Percentiles rank a stretch among this genome's conserved stretches.
phyloP scores from a whole-genome alignment of 2,888 invertebrate species.

The Meiosimyza platycephala region DNA sequence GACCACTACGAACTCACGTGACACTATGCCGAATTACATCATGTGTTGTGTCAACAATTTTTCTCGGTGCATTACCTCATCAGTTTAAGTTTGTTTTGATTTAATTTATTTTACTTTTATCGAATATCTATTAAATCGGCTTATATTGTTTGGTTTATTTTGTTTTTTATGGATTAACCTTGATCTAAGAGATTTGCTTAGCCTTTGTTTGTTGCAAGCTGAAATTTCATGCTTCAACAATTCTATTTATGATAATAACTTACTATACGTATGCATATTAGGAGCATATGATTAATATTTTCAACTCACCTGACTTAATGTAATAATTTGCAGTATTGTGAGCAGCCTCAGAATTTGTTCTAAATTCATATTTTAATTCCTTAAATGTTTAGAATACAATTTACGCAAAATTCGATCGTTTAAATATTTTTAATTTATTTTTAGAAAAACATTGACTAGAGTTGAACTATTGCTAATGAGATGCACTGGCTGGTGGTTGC shows the following conservation, averaged over 20 bases:
- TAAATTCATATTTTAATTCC: constrained; percentile 46
- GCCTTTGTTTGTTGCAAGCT: constrained; percentile 1
- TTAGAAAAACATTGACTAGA: constrained; percentile 6
- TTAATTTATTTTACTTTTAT: too few relatives aligned
- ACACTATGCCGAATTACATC: too few relatives aligned
- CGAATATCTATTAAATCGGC: too few relatives aligned
- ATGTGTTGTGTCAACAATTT: too few relatives aligned
- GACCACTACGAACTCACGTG: too few relatives aligned
- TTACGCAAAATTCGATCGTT: background rate
- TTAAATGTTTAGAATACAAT: constrained; percentile 9
- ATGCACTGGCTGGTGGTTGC: background rate
- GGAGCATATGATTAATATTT: background rate
- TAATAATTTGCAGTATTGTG: constrained; percentile 56
- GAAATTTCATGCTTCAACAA: constrained; percentile 15
- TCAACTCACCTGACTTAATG: constrained; percentile 57
- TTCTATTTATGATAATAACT: background rate
- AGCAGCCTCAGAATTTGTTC: constrained; percentile 50
- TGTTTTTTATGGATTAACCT: background rate
- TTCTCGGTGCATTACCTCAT: background rate
- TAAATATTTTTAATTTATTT: too few relatives aligned
- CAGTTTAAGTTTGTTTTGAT: background rate
- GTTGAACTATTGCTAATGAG: background rate
- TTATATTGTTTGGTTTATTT: too few relatives aligned
- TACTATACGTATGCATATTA: background rate
- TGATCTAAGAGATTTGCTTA: constrained; percentile 1